Conservation (phyloP, 2,797 vertebrate genomes). For the Diplodus sargus region DNA sequence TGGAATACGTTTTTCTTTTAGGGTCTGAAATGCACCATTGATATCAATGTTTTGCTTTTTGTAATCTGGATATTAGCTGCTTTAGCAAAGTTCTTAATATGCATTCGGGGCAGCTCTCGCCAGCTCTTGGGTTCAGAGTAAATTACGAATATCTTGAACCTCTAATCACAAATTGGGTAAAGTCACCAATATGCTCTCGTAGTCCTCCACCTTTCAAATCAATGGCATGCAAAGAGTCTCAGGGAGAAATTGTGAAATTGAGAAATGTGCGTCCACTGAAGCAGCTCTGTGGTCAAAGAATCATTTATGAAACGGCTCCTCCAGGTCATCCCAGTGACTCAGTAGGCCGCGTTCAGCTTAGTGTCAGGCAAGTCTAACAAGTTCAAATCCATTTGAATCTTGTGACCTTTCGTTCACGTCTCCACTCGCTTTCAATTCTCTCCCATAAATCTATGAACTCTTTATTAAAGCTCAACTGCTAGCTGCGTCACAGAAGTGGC, state of each 20-base stretch:
- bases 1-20: background rate
- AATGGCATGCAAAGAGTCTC: background rate
- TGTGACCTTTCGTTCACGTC: constrained; percentile 4
- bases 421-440: background rate
- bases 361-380: background rate
- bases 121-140: background rate
- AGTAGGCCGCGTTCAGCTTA: background rate
- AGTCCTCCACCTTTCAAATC: background rate
- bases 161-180: background rate
- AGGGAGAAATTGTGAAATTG: background rate
- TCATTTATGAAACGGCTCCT: background rate
- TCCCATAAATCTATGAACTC: background rate
- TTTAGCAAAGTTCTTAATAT: background rate
- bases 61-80: background rate
- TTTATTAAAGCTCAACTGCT: constrained; percentile 4
- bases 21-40: background rate
- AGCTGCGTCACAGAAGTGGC: background rate
- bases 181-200: background rate
- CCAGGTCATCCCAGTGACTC: constrained; percentile 5
- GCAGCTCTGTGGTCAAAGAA: background rate
- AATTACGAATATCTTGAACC: background rate
- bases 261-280: background rate
- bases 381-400: constrained; percentile 1
- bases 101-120: background rate
- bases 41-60: background rate